Evolutionary conservation across 2,888 invertebrate genomes (phyloP), one percentile per base, ranked within the genome.

Genomic region (Melieria omissa): DNA sequence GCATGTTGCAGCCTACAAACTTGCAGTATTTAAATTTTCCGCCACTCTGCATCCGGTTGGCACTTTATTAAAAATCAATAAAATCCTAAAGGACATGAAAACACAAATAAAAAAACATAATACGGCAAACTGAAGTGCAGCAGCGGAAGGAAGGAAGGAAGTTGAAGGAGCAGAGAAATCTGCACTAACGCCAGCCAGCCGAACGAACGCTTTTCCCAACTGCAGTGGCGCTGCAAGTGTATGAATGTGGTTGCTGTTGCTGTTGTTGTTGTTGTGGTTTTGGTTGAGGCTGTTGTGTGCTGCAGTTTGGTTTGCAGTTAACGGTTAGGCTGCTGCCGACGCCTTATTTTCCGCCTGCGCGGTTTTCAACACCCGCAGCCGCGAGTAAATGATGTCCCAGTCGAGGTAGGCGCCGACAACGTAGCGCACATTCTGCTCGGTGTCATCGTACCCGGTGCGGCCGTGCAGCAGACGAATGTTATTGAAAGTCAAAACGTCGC

Each of bases 331-430:
- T 47, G 46, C 16, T 54, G 5, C 52, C 45, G 44, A 29, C 47
- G 47, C 64, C 29, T 57, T 29, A 16, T 16, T 64, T 44, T 60
- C 52, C 65, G 57, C 58, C 47, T 58, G 57, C 63, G 70, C 71
- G 10, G 73, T 77, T 65, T 84, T 85, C n/a, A 86, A 79, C 52
- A 86, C 84, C 54, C 86, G 80, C 69, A 87, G 71, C 74, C 90
- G 88, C 2, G 93, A 93, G 80, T 92, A 92, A 75, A 93, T 89
- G 80, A 93, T 92, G 84, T 94, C 94, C 94, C 94, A 94, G 82
- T 93, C 93, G 8, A 94, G 83, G 82, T 93, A 94, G 63, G 91
- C 91, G 9, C 94, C 94, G 73, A 93, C 90, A n/a, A 94, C 86
- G 79, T 91, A 90, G 68, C 93, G 83, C 0, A 84, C 79, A 82